Conservation (phyloP, 2,888 invertebrate genomes). For the Ferdinandea cuprea region DNA sequence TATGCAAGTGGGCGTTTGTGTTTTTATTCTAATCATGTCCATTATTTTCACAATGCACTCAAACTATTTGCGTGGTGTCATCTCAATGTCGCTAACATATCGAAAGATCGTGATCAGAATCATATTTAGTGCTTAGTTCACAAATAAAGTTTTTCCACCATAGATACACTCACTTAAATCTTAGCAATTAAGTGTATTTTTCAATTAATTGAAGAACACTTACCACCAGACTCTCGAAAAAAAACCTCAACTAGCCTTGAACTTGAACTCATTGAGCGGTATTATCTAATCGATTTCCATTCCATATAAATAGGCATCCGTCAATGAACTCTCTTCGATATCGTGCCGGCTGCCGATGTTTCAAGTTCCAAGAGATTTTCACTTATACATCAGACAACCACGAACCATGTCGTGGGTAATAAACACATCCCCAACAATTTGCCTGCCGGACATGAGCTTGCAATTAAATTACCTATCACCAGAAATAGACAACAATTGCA, state of each 20-base stretch:
- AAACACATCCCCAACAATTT: slow-evolving; percentile 5
- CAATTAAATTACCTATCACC: slow-evolving; percentile 54
- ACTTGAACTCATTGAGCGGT: slow-evolving; percentile 21
- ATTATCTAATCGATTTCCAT: slow-evolving; percentile 6
- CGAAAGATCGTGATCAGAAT: slow-evolving; percentile 14
- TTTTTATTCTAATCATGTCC: neutral
- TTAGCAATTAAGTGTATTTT: too few species aligned
- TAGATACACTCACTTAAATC: too few species aligned
- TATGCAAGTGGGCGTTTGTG: neutral
- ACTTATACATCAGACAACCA: slow-evolving; percentile 10
- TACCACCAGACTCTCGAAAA: neutral
- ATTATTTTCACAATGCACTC: neutral
- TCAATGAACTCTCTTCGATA: slow-evolving; percentile 11
- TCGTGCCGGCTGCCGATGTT: neutral
- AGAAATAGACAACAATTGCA: slow-evolving; percentile 43
- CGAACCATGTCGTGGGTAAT: slow-evolving; percentile 37
- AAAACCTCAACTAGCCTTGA: slow-evolving; percentile 7
- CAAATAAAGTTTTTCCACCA: too few species aligned
- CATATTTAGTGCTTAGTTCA: neutral
- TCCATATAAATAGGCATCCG: neutral
- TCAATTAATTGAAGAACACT: neutral
- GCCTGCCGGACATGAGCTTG: slow-evolving; percentile 43
- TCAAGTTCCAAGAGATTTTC: neutral
- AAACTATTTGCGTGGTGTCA: neutral
- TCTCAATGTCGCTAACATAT: neutral